Evolutionary conservation across 2,888 invertebrate species (phyloP).

Genomic region (Chouioia cunea): DNA sequence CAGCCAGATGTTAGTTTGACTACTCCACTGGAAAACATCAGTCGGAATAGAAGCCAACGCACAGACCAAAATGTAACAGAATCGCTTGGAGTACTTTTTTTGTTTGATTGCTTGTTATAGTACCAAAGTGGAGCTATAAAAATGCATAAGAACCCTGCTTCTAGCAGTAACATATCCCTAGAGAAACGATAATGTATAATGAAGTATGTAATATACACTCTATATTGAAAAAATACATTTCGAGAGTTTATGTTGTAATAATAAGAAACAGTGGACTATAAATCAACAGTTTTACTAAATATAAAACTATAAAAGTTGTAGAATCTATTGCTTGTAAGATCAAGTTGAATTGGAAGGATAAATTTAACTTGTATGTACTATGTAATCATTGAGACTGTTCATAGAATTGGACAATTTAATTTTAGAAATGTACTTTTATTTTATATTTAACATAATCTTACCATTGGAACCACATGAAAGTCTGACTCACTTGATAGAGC

Average conservation of each 20-base stretch:
- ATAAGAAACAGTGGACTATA: conserved; percentile 1
- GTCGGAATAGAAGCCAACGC: conserved; percentile 80
- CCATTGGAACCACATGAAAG: conserved; percentile 82
- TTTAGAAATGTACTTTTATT: neutral
- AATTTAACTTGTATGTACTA: neutral
- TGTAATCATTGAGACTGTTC: neutral
- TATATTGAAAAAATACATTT: conserved; percentile 2
- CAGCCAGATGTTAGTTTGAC: conserved; percentile 80
- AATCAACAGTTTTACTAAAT: conserved; percentile 19
- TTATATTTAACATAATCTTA: conserved; percentile 63
- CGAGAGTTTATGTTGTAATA: conserved; percentile 4
- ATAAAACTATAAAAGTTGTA: conserved; percentile 26
- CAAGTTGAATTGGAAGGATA: conserved; percentile 40
- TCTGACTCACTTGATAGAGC: conserved; percentile 81
- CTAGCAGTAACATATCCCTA: conserved; percentile 81
- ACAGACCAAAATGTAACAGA: conserved; percentile 76
- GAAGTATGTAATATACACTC: neutral
- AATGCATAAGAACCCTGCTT: conserved; percentile 79
- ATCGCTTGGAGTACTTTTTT: conserved; percentile 69
- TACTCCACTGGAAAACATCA: conserved; percentile 79
- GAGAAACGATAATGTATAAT: conserved; percentile 15
- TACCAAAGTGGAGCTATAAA: conserved; percentile 76
- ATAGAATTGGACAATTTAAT: neutral
- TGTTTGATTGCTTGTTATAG: conserved; percentile 66
- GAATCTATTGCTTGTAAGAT: conserved; percentile 35